phyloP scores from a whole-genome alignment of 2,888 invertebrate genomes.

The Pegoplata infirma region DNA sequence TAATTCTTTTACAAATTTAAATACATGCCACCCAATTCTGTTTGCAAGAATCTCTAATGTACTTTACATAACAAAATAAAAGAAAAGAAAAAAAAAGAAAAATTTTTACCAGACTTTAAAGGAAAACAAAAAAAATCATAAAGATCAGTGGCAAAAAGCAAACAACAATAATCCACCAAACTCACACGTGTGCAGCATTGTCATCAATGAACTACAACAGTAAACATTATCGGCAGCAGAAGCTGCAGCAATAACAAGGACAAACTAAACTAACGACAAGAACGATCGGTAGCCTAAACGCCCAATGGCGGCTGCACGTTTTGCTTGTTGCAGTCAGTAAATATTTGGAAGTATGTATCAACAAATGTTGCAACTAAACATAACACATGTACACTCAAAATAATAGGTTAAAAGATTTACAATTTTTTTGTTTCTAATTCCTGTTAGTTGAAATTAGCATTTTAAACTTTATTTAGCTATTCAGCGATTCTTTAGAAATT shows the following conservation, averaged over 20 bases:
- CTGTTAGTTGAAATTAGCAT: no score
- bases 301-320: conserved; percentile 48
- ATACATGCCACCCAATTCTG: no score
- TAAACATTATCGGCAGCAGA: background rate
- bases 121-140: background rate
- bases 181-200: conserved; percentile 42
- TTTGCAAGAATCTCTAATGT: no score
- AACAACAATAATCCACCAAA: conserved; percentile 12
- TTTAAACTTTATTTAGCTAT: no score
- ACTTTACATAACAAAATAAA: no score
- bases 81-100: no score
- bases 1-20: no score
- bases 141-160: conserved; percentile 31
- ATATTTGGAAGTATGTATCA: background rate
- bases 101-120: no score
- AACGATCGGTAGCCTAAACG: conserved; percentile 42
- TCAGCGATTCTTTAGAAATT: no score
- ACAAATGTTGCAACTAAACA: conserved; percentile 19
- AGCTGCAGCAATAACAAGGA: conserved; percentile 5
- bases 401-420: no score
- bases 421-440: no score
- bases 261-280: conserved; percentile 22
- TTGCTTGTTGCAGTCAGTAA: conserved; percentile 41
- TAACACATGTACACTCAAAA: background rate
- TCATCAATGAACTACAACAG: conserved; percentile 19